Base-by-base conservation (phyloP, 2,113 vertebrate species). In the Malurus elegans region DNA sequence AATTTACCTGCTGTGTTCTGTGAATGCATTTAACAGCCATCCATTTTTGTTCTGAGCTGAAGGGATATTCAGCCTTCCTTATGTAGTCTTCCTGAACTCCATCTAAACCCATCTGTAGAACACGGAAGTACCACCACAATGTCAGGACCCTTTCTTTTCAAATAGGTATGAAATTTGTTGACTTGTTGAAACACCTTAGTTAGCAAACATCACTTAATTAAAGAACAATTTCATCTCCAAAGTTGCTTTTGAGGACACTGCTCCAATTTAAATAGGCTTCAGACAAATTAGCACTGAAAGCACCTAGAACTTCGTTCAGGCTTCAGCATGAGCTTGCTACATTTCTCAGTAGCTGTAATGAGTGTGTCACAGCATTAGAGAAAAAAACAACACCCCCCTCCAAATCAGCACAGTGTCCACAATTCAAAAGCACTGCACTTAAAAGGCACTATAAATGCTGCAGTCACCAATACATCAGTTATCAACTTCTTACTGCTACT, bases 1-100 rank as follows among this genome's bases (percentile, higher is more conserved):
- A 66, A 42, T 19, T 75, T 93, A 99, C 99, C 99, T 99, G 98
- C 96, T 99, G 99, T 0, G 98, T 98, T 96, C 98, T 98, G 94
- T 99, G 99, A 47, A 99, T 98, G 45, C 98, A 99, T 70, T 99
- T 99, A 15, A 99, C 99, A 3, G 99, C 98, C 99, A 99, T 99
- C 99, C 99, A 99, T 93, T 99, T 99, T 80, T 99, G 98, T 93
- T 99, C 99, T 3, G 99, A 99, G 97, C 97, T 98, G 97, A 99
- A 99, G 19, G 99, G 99, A 71, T 98, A 98, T 90, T 99, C 99
- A 91, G 99, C 98, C 96, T 98, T 96, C 56, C 99, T 98, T 32
- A 99, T 95, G 64, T 99, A 99, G 96, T 99, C 99, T 92, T 99
- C 98, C 90, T 99, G 98, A 47, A 99, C 93, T 21, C 98, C 97